These are phyloP conservation scores for Philopotamus ludificatus DNA, from an alignment of 1,140 invertebrate genomes.

Conservation along the genomic window DNA sequence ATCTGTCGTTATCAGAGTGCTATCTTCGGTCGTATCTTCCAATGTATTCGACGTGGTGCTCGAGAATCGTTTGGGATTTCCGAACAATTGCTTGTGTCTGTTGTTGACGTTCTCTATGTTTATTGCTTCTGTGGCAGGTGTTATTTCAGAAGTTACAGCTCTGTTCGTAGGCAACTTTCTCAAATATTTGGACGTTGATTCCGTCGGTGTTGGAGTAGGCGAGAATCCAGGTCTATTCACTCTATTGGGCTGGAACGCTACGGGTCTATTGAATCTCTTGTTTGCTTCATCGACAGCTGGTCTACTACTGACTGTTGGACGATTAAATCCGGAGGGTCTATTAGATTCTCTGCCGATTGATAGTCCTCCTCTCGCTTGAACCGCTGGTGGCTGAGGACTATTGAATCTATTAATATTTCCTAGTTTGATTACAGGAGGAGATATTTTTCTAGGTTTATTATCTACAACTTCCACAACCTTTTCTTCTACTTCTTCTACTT, in stretches of 20 bases:
- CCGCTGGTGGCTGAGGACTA: conserved; percentile 18
- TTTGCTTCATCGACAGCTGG: conserved; percentile 9
- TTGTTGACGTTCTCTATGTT: conserved; percentile 52
- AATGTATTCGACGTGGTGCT: conserved; percentile 22
- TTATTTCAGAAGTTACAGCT: conserved; percentile 26
- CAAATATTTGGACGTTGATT: conserved; percentile 48
- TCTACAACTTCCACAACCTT: conserved; percentile 17
- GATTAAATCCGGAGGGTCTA: conserved; percentile 29
- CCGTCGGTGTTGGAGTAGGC: conserved; percentile 38
- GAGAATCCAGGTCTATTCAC: conserved; percentile 31
- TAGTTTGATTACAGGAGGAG: too few species aligned
- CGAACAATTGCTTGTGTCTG: conserved; percentile 56
- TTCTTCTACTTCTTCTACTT: conserved; percentile 31
- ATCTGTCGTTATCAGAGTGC: conserved; percentile 22
- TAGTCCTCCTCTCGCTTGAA: neutral
- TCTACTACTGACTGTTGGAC: conserved; percentile 6
- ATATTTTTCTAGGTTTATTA: too few species aligned
- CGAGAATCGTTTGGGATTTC: conserved; percentile 35
- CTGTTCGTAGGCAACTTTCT: conserved; percentile 45
- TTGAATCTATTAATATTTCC: too few species aligned
- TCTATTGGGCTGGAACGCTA: conserved; percentile 32
- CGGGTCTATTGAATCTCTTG: conserved; percentile 32
- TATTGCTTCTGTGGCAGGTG: conserved; percentile 44
- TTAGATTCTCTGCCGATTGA: conserved; percentile 26
- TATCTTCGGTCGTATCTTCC: conserved; percentile 24